Evolutionary conservation across 2,797 vertebrate genomes (phyloP), one percentile per base, ranked within the genome.

Genomic region (Darevskia mixta): DNA sequence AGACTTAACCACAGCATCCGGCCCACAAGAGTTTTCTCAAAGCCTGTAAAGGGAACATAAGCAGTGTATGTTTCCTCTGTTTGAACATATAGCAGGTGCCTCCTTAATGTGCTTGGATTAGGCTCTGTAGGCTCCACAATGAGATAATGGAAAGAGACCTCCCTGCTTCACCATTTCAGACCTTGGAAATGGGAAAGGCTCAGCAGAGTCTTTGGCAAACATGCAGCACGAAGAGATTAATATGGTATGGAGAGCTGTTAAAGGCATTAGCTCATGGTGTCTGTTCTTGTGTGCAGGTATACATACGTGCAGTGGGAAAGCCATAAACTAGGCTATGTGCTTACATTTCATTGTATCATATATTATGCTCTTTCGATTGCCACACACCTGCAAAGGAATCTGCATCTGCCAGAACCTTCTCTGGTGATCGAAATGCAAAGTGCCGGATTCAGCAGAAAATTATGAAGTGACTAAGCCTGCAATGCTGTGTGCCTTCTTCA

Each of bases 31-130:
- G 55, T 61, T 88, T 78, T 83, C 69, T n/a, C 69, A 43, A 41
- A n/a, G 87, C 87, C 85, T 32, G 23, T 43, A 92, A 92, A 89
- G 83, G 83, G 89, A 89, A 87, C 83, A 71, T n/a, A 87, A 76
- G 89, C 69, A 76, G 41, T 45, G 77, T 3, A 75, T n/a, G 87
- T 90, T 67, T 86, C 45, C 73, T 84, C 71, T 88, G 86, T 90
- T 79, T 4, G 0, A 66, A 86, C 67, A 38, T 88, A 93, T 88
- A 93, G 86, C 95, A 95, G 95, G 93, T 93, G 93, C 91, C 78
- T 0, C 41, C 11, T n/a, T 78, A 87, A 91, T 82, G 91, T 6
- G 20, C 23, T 86, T 86, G 79, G 67, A 61, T 85, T 76, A 87
- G n/a, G 32, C 23, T 85, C 69, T 64, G 64, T 45, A 27, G 85